Conservation (phyloP, 1,140 invertebrate species). For the Drosophila busckii region DNA sequence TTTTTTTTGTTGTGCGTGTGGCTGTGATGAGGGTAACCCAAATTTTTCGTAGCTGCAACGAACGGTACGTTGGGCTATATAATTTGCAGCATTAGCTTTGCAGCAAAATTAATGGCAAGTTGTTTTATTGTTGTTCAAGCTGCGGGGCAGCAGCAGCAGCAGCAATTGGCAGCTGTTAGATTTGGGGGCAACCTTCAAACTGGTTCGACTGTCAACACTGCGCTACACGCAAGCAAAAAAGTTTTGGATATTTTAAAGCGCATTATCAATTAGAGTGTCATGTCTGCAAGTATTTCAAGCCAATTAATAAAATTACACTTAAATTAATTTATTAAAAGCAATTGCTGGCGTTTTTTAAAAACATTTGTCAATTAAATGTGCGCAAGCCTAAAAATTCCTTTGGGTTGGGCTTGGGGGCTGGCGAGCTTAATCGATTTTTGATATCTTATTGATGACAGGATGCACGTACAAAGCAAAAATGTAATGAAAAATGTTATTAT, state of each 20-base stretch:
- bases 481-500: constrained; percentile 22
- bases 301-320: too few relatives aligned
- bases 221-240: too few relatives aligned
- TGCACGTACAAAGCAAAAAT: constrained; percentile 18
- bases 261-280: too few relatives aligned
- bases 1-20: too few relatives aligned
- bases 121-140: constrained; percentile 17
- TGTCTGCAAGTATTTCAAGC: too few relatives aligned
- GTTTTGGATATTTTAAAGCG: too few relatives aligned
- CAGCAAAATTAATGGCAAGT: constrained; percentile 59
- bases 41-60: constrained; percentile 42
- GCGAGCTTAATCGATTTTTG: constrained; percentile 66
- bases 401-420: too few relatives aligned
- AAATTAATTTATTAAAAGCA: too few relatives aligned
- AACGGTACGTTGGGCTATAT: constrained; percentile 70
- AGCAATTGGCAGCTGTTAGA: constrained; percentile 72
- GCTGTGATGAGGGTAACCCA: constrained; percentile 61
- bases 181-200: constrained; percentile 35
- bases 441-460: constrained; percentile 63
- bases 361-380: constrained; percentile 23
- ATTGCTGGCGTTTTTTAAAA: constrained; percentile 32
- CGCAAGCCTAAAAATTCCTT: too few relatives aligned
- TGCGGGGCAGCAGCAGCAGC: constrained; percentile 32
- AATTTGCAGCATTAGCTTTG: constrained; percentile 69
- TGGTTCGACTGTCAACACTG: constrained; percentile 35